Evolutionary conservation across 1,140 invertebrate genomes (phyloP).

Genomic region (Ceratitis capitata): DNA sequence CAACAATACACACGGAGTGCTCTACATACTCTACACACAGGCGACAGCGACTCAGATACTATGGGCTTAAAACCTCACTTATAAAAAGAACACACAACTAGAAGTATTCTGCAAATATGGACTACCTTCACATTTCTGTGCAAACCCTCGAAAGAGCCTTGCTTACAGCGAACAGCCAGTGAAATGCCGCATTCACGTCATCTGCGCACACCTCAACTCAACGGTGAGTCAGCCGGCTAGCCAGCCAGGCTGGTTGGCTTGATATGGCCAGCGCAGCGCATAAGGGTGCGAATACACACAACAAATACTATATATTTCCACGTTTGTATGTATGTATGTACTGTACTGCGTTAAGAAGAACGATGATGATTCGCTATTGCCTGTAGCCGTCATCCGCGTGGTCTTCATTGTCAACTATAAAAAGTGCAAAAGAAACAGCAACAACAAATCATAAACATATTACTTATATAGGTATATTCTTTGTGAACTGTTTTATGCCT

Average conservation of each 20-base stretch:
- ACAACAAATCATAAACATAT: background rate
- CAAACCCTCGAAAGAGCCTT: too few relatives aligned
- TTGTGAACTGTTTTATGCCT: background rate
- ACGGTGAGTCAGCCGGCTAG: background rate
- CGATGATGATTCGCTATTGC: constrained; percentile 25
- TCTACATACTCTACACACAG: too few relatives aligned
- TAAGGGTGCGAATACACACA: background rate
- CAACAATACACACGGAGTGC: too few relatives aligned
- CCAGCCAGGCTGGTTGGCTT: background rate
- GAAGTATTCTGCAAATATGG: too few relatives aligned
- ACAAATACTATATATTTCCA: too few relatives aligned
- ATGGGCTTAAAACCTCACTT: too few relatives aligned
- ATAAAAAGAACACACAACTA: too few relatives aligned
- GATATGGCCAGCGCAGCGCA: background rate
- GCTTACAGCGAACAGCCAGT: constrained; percentile 2
- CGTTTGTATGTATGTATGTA: background rate
- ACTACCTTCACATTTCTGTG: background rate
- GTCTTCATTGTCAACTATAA: constrained; percentile 19
- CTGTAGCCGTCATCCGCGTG: background rate
- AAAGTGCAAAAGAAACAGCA: background rate
- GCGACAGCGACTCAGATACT: too few relatives aligned
- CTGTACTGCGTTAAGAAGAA: background rate
- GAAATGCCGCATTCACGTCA: constrained; percentile 17
- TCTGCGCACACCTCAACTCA: constrained; percentile 14
- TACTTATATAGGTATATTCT: background rate